phyloP scores from a whole-genome alignment of 2,113 vertebrate species.

The Phalacrocorax aristotelis region DNA sequence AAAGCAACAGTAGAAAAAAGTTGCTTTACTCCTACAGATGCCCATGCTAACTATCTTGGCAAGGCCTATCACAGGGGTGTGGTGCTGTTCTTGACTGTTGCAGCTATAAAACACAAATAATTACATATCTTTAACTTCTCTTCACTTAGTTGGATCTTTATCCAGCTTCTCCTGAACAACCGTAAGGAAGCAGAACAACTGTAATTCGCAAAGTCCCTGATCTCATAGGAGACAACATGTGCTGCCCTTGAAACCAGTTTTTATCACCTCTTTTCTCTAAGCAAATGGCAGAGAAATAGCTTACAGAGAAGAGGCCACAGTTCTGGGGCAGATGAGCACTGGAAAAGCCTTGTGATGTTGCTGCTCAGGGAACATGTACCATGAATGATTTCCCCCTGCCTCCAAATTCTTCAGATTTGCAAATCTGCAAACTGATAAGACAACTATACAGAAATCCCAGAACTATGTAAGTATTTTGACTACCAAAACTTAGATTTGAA shows the following conservation, averaged over 20 bases:
- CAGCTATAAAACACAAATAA: neutral
- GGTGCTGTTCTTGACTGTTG: neutral
- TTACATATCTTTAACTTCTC: neutral
- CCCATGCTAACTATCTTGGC: neutral
- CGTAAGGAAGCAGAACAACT: neutral
- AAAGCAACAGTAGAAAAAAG: neutral
- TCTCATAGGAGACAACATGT: neutral
- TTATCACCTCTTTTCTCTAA: neutral
- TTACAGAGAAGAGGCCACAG: neutral
- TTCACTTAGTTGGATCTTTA: neutral
- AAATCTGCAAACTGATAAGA: neutral
- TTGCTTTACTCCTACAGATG: neutral
- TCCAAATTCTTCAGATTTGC: neutral
- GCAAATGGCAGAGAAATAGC: neutral
- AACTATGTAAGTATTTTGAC: neutral
- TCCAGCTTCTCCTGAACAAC: neutral
- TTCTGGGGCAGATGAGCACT: neutral
- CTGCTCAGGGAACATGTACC: neutral
- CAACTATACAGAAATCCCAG: neutral
- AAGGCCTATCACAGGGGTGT: neutral
- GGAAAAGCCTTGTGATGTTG: neutral
- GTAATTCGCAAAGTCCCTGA: neutral
- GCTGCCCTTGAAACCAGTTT: neutral
- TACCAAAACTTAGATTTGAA: neutral
- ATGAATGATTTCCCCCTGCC: neutral